Conservation (phyloP, 1,140 invertebrate genomes). For the Tachypleus tridentatus region DNA sequence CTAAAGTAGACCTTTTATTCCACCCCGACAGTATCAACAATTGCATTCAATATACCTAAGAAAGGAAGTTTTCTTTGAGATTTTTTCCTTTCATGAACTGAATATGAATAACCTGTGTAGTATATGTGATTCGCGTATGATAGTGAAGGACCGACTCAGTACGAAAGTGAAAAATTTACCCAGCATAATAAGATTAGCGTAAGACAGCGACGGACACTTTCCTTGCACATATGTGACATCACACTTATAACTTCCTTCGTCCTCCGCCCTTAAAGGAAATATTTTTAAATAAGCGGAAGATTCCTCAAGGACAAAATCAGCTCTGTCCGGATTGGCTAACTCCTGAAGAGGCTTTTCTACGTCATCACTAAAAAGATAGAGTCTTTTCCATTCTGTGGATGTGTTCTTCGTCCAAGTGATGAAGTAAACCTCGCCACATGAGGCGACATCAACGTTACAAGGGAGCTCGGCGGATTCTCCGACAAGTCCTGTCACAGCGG, state of each 20-base stretch:
- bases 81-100: no score
- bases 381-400: constrained; percentile 23
- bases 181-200: constrained; percentile 23
- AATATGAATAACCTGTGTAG: no score
- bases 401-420: constrained; percentile 27
- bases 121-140: no score
- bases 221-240: constrained; percentile 27
- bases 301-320: constrained; percentile 15
- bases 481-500: constrained; percentile 19
- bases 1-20: no score
- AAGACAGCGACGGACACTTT: constrained; percentile 27
- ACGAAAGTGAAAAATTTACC: constrained; percentile 16
- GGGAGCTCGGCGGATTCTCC: constrained; percentile 21
- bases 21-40: no score
- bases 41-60: no score
- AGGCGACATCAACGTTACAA: constrained; percentile 22
- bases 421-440: constrained; percentile 27
- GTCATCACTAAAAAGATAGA: constrained; percentile 25
- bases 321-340: constrained; percentile 20
- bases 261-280: constrained; percentile 17
- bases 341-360: constrained; percentile 24
- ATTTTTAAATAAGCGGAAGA: constrained; percentile 18
- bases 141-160: no score
- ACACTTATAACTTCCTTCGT: constrained; percentile 26
- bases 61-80: no score